These are phyloP conservation scores for Pygoscelis antarcticus DNA, from an alignment of 2,113 vertebrate species.

Conservation along the genomic window DNA sequence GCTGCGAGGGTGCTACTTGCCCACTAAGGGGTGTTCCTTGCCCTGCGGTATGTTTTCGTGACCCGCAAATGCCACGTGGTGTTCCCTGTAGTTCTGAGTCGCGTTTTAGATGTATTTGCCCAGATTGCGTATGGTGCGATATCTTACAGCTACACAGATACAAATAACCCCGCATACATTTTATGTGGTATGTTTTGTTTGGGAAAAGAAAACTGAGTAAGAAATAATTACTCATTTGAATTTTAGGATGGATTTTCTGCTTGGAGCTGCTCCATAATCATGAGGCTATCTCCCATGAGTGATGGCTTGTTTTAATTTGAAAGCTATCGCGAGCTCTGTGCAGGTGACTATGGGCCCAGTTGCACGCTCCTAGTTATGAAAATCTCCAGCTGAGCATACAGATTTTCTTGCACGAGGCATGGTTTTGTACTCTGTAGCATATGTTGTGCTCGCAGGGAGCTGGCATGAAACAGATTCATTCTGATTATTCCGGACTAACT, in stretches of 20 bases:
- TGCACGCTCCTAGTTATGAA: not conserved
- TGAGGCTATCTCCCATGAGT: not conserved
- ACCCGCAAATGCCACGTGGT: not conserved
- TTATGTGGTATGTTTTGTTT: not conserved
- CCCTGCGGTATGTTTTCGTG: accelerated
- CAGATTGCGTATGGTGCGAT: not conserved
- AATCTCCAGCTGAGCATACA: not conserved
- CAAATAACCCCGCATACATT: accelerated
- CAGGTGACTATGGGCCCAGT: not conserved
- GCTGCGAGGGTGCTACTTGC: not conserved
- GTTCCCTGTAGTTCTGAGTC: not conserved
- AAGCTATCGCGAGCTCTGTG: not conserved
- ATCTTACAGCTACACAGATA: not conserved
- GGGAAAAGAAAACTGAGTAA: not conserved
- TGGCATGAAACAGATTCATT: not conserved
- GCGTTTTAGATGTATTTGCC: not conserved
- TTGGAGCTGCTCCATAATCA: not conserved
- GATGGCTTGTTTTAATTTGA: not conserved
- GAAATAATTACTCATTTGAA: not conserved
- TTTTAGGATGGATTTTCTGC: not conserved
- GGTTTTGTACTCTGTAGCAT: not conserved
- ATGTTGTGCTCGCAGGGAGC: constrained; percentile 17
- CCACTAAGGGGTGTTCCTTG: not conserved
- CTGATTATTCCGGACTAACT: not conserved
- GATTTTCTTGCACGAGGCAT: not conserved